Conservation (phyloP, 2,888 invertebrate species). For the Eristalis pertinax region DNA sequence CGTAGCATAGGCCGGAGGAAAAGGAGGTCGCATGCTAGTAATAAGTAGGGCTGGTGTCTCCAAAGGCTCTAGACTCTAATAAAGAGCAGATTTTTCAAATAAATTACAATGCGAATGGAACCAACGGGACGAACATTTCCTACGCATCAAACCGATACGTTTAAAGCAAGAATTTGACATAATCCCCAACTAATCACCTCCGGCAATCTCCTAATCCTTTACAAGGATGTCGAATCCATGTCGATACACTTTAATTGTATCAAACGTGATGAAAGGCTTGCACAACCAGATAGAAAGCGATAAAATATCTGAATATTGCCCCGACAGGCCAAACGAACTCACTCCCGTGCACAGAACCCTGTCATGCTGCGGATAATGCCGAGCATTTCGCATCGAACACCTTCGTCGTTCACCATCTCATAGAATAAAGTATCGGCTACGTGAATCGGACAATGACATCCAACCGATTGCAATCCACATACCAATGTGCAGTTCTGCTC, state of each 20-base stretch:
- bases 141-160: no score
- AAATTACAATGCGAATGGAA: no score
- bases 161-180: no score
- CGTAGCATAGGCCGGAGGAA: no score
- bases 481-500: conserved; percentile 18
- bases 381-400: background rate
- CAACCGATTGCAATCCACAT: conserved; percentile 36
- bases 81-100: no score
- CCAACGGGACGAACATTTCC: no score
- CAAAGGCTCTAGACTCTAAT: no score
- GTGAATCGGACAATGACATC: conserved; percentile 38
- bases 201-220: background rate
- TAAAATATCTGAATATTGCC: background rate
- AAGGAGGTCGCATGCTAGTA: no score
- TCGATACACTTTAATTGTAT: background rate
- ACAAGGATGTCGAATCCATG: background rate
- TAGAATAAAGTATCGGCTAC: conserved; percentile 32
- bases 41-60: no score
- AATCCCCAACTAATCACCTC: background rate
- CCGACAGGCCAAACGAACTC: background rate
- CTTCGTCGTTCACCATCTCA: background rate
- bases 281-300: background rate
- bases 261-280: background rate
- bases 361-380: background rate
- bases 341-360: background rate